These are phyloP conservation scores for Crioceris asparagi DNA, from an alignment of 2,888 invertebrate genomes.

Conservation along the genomic window DNA sequence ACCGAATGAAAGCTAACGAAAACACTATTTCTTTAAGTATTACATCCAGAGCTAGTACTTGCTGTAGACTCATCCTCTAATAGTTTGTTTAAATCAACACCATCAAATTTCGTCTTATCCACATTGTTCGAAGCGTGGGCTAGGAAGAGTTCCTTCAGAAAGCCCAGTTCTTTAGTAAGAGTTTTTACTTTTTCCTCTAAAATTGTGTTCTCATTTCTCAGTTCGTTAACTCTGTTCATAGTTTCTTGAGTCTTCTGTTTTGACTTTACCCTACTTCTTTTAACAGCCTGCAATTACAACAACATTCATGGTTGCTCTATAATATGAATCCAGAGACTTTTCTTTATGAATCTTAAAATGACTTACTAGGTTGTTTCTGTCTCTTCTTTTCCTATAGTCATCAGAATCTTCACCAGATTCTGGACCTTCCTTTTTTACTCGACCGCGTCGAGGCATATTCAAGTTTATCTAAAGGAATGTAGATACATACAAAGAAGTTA, in stretches of 20 bases:
- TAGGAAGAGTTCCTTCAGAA: slow-evolving; percentile 69
- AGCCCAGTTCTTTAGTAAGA: slow-evolving; percentile 67
- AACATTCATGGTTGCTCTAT: background rate
- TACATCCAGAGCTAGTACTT: no score
- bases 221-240: slow-evolving; percentile 57
- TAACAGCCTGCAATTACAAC: slow-evolving; percentile 55
- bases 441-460: slow-evolving; percentile 29
- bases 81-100: slow-evolving; percentile 46
- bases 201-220: slow-evolving; percentile 69
- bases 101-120: slow-evolving; percentile 44
- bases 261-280: slow-evolving; percentile 69
- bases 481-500: no score
- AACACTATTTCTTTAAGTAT: no score
- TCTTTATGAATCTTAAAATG: no score
- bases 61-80: slow-evolving; percentile 39
- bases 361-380: slow-evolving; percentile 72
- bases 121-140: slow-evolving; percentile 62
- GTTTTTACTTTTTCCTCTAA: slow-evolving; percentile 72
- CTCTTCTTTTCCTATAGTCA: slow-evolving; percentile 59
- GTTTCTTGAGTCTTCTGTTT: slow-evolving; percentile 70
- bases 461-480: background rate
- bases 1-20: no score
- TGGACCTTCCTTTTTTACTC: slow-evolving; percentile 37
- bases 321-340: slow-evolving; percentile 1
- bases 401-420: slow-evolving; percentile 57